Percentiles rank a stretch among this genome's conserved stretches.
phyloP scores from a whole-genome alignment of 2,113 vertebrate genomes.

The Macrotis lagotis region DNA sequence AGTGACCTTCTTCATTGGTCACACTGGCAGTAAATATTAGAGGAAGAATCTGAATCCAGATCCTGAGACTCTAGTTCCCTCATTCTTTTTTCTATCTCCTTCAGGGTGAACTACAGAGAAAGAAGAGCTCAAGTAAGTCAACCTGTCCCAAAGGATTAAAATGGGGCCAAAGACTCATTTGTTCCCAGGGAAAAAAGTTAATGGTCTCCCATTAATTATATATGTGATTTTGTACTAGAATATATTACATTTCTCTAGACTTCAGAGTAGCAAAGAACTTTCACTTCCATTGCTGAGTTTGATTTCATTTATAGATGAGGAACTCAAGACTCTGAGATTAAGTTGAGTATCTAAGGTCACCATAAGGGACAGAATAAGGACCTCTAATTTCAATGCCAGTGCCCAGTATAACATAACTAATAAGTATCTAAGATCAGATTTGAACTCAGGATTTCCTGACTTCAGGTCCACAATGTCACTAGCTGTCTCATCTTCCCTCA shows the following conservation, averaged over 20 bases:
- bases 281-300: background rate
- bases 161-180: background rate
- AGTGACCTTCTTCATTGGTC: background rate
- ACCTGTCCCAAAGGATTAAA: background rate
- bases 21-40: background rate
- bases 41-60: background rate
- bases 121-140: background rate
- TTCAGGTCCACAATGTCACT: background rate
- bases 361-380: background rate
- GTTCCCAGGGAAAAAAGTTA: background rate
- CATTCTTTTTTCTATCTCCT: background rate
- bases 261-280: background rate
- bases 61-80: background rate
- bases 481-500: background rate
- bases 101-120: background rate
- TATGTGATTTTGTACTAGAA: background rate
- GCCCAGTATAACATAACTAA: background rate
- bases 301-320: background rate
- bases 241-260: background rate
- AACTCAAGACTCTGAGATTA: background rate
- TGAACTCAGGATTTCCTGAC: background rate
- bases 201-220: background rate
- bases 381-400: background rate
- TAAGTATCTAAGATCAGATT: background rate
- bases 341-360: background rate